Percentiles rank a stretch among this genome's conserved stretches.
These are phyloP conservation scores for Decapterus maruadsi DNA, from an alignment of 2,797 vertebrate species.

Conservation along the genomic window DNA sequence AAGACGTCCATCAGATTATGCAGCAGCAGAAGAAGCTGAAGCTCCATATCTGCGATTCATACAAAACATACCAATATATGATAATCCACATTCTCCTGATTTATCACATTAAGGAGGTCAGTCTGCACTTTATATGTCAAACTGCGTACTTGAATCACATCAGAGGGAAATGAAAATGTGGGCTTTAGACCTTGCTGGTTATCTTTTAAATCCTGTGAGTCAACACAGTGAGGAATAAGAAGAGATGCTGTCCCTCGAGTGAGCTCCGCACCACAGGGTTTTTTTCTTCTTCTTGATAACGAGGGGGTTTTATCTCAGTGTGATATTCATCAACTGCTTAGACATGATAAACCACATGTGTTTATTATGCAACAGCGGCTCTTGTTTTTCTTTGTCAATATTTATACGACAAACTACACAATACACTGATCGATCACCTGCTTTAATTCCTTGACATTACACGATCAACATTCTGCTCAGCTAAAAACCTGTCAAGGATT, in stretches of 20 bases:
- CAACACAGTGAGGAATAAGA: slow-evolving; percentile 15
- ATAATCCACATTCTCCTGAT: slow-evolving; percentile 11
- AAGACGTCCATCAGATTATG: not conserved
- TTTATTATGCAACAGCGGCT: slow-evolving; percentile 41
- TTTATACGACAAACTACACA: not conserved
- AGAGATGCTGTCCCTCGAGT: slow-evolving; percentile 24
- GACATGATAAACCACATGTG: slow-evolving; percentile 48
- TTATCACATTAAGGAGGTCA: slow-evolving; percentile 18
- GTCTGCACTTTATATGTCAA: slow-evolving; percentile 4
- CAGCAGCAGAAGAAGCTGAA: not conserved
- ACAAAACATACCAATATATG: not conserved
- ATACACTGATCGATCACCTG: not conserved
- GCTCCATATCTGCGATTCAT: not conserved
- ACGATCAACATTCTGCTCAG: not conserved
- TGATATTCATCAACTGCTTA: slow-evolving; percentile 54
- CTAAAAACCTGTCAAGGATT: not conserved
- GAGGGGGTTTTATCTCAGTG: slow-evolving; percentile 34
- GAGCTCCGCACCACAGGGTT: slow-evolving; percentile 9
- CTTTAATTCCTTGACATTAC: not conserved
- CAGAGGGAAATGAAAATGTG: slow-evolving; percentile 26
- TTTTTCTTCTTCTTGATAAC: slow-evolving; percentile 47
- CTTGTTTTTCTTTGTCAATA: slow-evolving; percentile 29
- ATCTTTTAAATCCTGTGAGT: slow-evolving; percentile 47
- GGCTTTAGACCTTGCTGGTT: slow-evolving; percentile 39
- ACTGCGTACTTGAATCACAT: slow-evolving; percentile 29